Conservation (phyloP, 1,140 invertebrate genomes). For the Arion vulgaris region DNA sequence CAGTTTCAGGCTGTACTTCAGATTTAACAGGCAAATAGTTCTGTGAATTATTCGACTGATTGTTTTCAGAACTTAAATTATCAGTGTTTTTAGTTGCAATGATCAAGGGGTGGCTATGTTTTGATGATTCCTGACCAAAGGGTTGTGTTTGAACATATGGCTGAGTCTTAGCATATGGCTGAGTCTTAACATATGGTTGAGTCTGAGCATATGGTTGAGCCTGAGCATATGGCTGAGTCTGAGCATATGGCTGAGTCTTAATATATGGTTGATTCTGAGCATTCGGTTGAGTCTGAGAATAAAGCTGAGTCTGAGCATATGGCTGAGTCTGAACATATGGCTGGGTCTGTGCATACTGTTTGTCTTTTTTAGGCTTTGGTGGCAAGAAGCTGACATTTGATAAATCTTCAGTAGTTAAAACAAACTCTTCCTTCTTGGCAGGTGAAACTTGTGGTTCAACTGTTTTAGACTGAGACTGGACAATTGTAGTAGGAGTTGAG, state of each 20-base stretch:
- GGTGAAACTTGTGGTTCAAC: not conserved
- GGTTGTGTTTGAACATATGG: not conserved
- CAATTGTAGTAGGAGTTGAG: not conserved
- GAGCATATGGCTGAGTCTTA: not conserved
- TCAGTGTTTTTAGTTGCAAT: not conserved
- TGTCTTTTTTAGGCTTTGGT: conserved; percentile 40
- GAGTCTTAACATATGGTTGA: not conserved
- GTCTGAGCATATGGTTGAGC: not conserved
- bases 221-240: not conserved
- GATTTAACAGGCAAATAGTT: conserved; percentile 50
- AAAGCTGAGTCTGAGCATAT: not conserved
- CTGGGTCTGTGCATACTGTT: not conserved
- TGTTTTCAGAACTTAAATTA: conserved; percentile 26
- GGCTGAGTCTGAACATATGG: not conserved
- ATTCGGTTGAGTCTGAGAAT: not conserved
- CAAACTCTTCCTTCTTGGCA: conserved; percentile 53
- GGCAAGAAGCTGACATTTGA: conserved; percentile 58
- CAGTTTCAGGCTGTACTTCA: conserved; percentile 53
- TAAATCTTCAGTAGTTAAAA: conserved; percentile 62
- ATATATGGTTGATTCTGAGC: not conserved
- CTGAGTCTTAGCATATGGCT: not conserved
- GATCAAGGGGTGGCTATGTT: not conserved
- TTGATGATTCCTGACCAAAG: not conserved
- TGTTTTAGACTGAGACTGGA: not conserved
- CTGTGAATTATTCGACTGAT: conserved; percentile 50